These are phyloP conservation scores for Trichonephila inaurata DNA, from an alignment of 1,140 invertebrate species.

Conservation along the genomic window DNA sequence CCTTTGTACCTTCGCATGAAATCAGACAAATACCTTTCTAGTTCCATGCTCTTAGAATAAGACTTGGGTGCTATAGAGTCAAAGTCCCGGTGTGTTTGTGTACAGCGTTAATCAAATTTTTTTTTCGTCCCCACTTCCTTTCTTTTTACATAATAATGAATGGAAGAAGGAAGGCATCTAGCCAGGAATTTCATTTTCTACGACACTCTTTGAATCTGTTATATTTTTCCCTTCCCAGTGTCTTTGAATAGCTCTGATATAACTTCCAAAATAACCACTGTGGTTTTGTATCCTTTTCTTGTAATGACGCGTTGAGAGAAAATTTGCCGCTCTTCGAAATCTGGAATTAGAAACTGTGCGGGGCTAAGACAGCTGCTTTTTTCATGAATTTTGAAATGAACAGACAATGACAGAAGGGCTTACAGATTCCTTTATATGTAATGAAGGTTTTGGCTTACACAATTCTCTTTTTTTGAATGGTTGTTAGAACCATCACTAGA, in stretches of 20 bases:
- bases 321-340: not conserved
- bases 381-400: too few relatives aligned
- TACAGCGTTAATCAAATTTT: constrained; percentile 5
- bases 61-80: not conserved
- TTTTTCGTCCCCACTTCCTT: not conserved
- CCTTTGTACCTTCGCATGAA: not conserved
- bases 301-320: not conserved
- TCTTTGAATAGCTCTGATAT: not conserved
- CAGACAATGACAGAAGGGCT: too few relatives aligned
- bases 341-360: not conserved
- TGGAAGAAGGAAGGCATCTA: constrained; percentile 16
- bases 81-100: not conserved
- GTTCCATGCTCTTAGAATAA: not conserved
- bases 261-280: not conserved
- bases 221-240: not conserved
- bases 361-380: too few relatives aligned
- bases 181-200: constrained; percentile 62
- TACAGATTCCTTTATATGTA: too few relatives aligned
- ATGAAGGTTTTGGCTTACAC: too few relatives aligned
- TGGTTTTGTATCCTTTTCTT: not conserved
- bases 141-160: constrained; percentile 48
- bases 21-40: not conserved
- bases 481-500: too few relatives aligned
- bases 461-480: too few relatives aligned
- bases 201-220: not conserved